Base-by-base conservation (phyloP, 2,888 invertebrate species). In the Drosophila kambysellisi region DNA sequence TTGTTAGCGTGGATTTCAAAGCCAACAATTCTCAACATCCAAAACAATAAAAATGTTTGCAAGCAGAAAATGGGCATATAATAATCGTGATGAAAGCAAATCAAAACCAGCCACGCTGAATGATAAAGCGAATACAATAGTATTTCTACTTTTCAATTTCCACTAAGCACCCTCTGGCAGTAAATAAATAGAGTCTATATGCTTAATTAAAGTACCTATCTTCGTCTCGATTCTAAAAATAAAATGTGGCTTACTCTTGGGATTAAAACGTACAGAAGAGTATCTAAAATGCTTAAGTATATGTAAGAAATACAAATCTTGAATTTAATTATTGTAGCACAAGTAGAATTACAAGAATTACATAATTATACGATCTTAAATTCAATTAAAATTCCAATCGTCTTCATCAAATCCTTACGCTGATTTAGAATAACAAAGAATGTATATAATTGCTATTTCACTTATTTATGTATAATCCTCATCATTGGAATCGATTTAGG, bases 21-120 rank as follows among this genome's bases (percentile, higher is more conserved):
- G 43, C 64, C 48, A 41, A 61, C 56, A 37, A 41, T 56, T 30
- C 50, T 43, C 32, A 11, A 37, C 25, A 20, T 30, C 15, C 46
- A 41, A 64, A 53, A 58, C 57, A 70, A 70, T 62, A 35, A 33
- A 20, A 52, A 62, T 12, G n/a, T 32, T 53, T 35, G 17, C 43
- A 25, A 39, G 4, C 46, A 29, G 2, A 39, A 17, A 68, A 61
- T 41, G 25, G 12, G 3, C 54, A 51, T 35, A 51, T 43, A 57
- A 56, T 43, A 62, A 43, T 62, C 35, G 62, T 15, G 57, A 29
- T 56, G 33, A 52, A 65, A 50, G 35, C 41, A 41, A 35, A 41
- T 65, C 60, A 51, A 41, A 15, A 39, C 25, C 63, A 64, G 51
- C 32, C 35, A 43, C 43, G 52, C 25, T 8, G 51, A 37, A 29